Conservation (phyloP, 2,113 vertebrate genomes). For the Neolamprologus ventralis region DNA sequence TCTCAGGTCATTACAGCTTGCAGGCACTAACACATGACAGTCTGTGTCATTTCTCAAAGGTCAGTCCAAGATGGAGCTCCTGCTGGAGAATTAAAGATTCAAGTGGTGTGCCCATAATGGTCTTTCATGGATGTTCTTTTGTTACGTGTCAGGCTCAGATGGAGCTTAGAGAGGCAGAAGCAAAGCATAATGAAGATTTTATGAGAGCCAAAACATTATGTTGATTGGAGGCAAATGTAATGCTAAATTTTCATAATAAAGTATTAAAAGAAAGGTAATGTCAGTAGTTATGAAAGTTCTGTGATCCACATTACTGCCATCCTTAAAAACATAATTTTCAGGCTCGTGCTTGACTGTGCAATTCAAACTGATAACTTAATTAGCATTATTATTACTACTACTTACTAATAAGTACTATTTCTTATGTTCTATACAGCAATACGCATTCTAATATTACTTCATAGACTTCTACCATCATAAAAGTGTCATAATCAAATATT, state of each 20-base stretch:
- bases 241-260: background rate
- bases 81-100: conserved; percentile 10
- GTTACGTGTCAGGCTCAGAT: background rate
- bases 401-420: background rate
- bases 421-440: background rate
- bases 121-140: background rate
- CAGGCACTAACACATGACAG: conserved; percentile 14
- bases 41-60: conserved; percentile 37
- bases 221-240: background rate
- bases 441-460: background rate
- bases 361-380: background rate
- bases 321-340: background rate
- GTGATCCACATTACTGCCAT: background rate
- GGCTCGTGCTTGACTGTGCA: background rate
- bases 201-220: background rate
- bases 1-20: conserved; percentile 4
- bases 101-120: background rate
- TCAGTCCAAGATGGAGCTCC: conserved; percentile 21
- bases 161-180: background rate
- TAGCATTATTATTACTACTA: background rate
- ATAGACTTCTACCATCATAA: background rate
- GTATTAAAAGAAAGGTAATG: background rate
- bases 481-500: background rate
- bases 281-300: background rate
- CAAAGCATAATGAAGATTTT: background rate